Conservation (phyloP, 2,113 vertebrate species). For the Aptenodytes forsteri region DNA sequence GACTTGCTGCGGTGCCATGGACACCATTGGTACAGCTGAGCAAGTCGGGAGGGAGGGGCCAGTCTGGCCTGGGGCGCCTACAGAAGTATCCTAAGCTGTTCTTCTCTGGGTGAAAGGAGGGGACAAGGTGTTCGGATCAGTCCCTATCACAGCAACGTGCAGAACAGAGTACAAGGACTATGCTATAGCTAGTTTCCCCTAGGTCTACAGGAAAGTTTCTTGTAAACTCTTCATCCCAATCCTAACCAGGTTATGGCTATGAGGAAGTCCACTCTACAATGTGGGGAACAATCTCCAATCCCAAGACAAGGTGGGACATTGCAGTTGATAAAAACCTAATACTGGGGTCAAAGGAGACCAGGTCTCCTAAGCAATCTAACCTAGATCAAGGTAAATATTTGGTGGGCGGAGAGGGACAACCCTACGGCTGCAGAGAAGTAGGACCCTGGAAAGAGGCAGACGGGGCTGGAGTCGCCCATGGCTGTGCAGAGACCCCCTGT, state of each 20-base stretch:
- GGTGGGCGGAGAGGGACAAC: background rate
- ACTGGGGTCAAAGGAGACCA: background rate
- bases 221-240: background rate
- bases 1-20: background rate
- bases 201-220: background rate
- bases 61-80: background rate
- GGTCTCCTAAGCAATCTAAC: background rate
- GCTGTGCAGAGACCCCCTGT: background rate
- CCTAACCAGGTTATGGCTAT: background rate
- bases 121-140: background rate
- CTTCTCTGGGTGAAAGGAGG: background rate
- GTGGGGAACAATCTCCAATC: background rate
- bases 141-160: fast-evolving
- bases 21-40: background rate
- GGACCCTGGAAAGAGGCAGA: background rate
- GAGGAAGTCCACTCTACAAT: background rate
- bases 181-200: background rate
- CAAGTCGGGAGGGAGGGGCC: background rate
- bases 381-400: background rate
- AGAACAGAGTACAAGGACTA: background rate
- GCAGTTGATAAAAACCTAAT: background rate
- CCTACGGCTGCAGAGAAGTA: background rate
- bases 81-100: background rate
- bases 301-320: background rate
- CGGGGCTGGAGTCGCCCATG: fast-evolving